phyloP scores from a whole-genome alignment of 2,797 vertebrate species.

The Loris lydekkerianus region DNA sequence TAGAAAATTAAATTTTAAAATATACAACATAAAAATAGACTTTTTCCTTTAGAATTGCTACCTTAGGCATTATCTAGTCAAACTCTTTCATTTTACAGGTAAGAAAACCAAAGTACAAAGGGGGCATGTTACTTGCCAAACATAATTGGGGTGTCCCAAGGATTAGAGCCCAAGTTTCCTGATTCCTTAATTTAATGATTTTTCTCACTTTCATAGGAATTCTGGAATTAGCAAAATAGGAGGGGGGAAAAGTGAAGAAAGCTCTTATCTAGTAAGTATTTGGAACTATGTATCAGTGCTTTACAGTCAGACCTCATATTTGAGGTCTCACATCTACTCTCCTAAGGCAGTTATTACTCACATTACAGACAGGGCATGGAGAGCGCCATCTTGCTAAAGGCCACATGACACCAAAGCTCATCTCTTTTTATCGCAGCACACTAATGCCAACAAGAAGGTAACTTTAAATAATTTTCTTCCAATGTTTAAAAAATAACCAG shows the following conservation, averaged over 20 bases:
- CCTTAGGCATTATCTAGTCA: neutral
- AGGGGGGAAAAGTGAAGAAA: neutral
- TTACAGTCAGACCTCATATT: neutral
- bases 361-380: neutral
- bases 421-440: slow-evolving; percentile 45
- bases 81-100: slow-evolving; percentile 30
- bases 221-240: slow-evolving; percentile 2
- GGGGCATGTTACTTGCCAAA: neutral
- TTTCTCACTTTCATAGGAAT: slow-evolving; percentile 48
- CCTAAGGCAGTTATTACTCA: neutral
- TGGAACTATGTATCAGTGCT: neutral
- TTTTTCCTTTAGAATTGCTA: slow-evolving; percentile 47
- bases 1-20: slow-evolving; percentile 64
- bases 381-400: neutral
- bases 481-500: slow-evolving; percentile 35
- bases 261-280: neutral
- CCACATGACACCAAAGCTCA: slow-evolving; percentile 51
- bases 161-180: slow-evolving; percentile 49
- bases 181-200: slow-evolving; percentile 45
- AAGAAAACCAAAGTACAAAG: slow-evolving; percentile 50
- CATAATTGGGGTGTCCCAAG: neutral
- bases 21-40: slow-evolving; percentile 4
- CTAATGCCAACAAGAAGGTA: slow-evolving; percentile 55
- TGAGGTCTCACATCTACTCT: slow-evolving; percentile 2
- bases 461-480: slow-evolving; percentile 39